A percentile compares a stretch with the other conserved stretches of the same genome.
Evolutionary conservation across 2,888 invertebrate species (phyloP).

Genomic region (Sarcophaga caerulescens): DNA sequence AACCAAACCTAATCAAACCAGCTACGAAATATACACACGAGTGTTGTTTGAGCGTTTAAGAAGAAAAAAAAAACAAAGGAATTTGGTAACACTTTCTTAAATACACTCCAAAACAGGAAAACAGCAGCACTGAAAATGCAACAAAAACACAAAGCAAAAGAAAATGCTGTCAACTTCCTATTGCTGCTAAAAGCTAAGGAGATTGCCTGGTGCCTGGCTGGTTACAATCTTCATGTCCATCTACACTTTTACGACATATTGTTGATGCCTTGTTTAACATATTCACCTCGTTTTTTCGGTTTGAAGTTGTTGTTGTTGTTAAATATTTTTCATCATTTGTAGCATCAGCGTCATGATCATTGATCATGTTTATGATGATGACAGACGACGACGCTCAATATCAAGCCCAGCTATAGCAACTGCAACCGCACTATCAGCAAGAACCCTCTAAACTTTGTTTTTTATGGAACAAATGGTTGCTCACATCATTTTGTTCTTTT

Average conservation of each 20-base stretch:
- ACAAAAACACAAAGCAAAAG: not conserved
- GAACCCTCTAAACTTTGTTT: too few relatives aligned
- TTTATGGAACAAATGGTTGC: too few relatives aligned
- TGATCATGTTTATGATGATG: conserved; percentile 79
- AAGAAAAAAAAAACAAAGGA: not conserved
- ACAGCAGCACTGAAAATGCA: too few relatives aligned
- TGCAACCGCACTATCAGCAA: not conserved
- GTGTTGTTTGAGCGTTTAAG: not conserved
- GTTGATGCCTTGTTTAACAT: conserved; percentile 79
- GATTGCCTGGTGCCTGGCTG: not conserved
- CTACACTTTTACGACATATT: conserved; percentile 74
- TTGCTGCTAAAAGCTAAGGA: not conserved
- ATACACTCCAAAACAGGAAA: too few relatives aligned
- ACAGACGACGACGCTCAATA: conserved; percentile 71
- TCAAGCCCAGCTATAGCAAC: not conserved
- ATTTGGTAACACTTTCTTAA: too few relatives aligned
- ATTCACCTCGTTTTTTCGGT: conserved; percentile 69
- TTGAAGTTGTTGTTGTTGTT: conserved; percentile 26
- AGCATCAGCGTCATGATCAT: conserved; percentile 80
- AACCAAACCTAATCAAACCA: too few relatives aligned
- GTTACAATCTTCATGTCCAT: conserved; percentile 21
- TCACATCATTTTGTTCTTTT: not conserved
- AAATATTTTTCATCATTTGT: conserved; percentile 80
- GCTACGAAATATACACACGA: too few relatives aligned
- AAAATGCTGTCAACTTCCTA: not conserved